phyloP scores from a whole-genome alignment of 2,113 vertebrate genomes.

The Pantherophis guttatus region DNA sequence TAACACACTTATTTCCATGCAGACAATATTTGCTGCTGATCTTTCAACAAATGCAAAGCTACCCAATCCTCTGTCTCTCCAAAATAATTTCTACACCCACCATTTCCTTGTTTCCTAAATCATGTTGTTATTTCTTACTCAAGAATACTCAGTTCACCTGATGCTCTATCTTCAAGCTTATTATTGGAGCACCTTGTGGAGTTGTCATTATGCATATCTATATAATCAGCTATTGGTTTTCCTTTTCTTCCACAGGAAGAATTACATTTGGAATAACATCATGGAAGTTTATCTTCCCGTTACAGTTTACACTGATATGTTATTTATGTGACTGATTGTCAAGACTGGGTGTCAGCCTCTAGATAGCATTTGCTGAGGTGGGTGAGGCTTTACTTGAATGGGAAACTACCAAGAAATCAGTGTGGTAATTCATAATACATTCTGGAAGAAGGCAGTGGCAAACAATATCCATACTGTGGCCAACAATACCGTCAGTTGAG shows the following conservation, averaged over 20 bases:
- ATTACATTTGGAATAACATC: background rate
- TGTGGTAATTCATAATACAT: background rate
- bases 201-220: background rate
- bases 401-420: background rate
- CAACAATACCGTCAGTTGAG: background rate
- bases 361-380: background rate
- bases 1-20: background rate
- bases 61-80: background rate
- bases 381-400: background rate
- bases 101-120: background rate
- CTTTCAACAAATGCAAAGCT: background rate
- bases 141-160: background rate
- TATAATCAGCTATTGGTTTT: background rate
- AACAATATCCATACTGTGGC: background rate
- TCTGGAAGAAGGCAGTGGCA: background rate
- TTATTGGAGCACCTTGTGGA: background rate
- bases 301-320: background rate
- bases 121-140: background rate
- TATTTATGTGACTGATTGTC: background rate
- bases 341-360: background rate
- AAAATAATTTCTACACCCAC: background rate
- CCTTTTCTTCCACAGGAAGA: background rate
- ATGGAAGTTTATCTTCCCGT: background rate
- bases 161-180: background rate
- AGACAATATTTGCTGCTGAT: background rate